These are phyloP conservation scores for Furnarius figulus DNA, from an alignment of 2,113 vertebrate species.

Conservation along the genomic window DNA sequence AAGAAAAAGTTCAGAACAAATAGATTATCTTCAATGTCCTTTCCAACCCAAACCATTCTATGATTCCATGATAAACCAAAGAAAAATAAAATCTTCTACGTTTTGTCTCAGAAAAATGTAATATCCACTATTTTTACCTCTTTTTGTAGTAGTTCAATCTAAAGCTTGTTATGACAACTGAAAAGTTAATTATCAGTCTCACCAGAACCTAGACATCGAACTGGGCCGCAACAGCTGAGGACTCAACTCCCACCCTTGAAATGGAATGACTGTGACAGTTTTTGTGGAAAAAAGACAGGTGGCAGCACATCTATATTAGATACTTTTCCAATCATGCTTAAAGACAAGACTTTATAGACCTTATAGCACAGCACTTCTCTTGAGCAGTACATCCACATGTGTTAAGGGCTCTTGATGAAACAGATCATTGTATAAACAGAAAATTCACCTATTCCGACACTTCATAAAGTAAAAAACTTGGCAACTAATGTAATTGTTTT, in stretches of 20 bases:
- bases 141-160: not conserved
- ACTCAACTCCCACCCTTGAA: not conserved
- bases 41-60: not conserved
- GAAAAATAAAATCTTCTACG: not conserved
- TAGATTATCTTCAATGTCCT: not conserved
- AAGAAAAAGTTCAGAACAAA: not conserved
- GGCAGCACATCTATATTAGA: constrained; percentile 28
- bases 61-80: not conserved
- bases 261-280: not conserved
- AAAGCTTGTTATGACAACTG: not conserved
- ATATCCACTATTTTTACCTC: not conserved
- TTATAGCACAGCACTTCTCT: not conserved
- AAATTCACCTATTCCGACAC: not conserved
- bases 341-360: not conserved
- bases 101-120: not conserved
- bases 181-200: not conserved
- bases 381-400: not conserved
- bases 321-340: not conserved
- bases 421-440: not conserved
- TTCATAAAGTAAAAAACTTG: not conserved
- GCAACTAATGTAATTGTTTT: not conserved
- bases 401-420: not conserved
- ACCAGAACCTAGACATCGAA: not conserved
- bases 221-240: not conserved
- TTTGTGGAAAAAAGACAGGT: constrained; percentile 42